These are phyloP conservation scores for Spinus olivaceus DNA, from an alignment of 2,797 vertebrate genomes.

Conservation along the genomic window DNA sequence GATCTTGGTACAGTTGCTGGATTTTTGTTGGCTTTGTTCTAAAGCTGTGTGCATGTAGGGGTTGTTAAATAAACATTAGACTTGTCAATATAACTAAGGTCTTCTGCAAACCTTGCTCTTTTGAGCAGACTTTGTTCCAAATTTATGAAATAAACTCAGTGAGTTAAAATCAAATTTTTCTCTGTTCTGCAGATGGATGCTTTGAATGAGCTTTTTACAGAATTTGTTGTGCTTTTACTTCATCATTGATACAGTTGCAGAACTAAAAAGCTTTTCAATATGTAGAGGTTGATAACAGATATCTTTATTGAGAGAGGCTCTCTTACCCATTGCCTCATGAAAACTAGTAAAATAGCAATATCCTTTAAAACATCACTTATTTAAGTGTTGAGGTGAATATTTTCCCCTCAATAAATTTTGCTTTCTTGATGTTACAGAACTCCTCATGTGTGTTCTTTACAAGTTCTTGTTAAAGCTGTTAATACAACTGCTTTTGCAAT, in stretches of 20 bases:
- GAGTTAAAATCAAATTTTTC: not conserved
- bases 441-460: not conserved
- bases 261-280: not conserved
- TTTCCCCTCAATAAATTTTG: not conserved
- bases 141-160: not conserved
- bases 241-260: not conserved
- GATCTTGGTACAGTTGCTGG: not conserved
- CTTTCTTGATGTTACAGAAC: not conserved
- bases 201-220: not conserved
- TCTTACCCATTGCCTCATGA: not conserved
- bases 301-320: not conserved
- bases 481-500: not conserved
- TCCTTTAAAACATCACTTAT: not conserved
- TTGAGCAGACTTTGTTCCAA: not conserved
- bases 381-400: not conserved
- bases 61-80: not conserved
- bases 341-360: not conserved
- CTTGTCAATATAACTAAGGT: not conserved
- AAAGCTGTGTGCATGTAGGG: not conserved
- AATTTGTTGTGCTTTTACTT: not conserved
- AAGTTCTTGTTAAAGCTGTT: not conserved
- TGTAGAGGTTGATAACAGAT: not conserved
- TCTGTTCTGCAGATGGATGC: not conserved
- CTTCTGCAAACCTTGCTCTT: not conserved
- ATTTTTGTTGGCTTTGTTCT: not conserved